Evolutionary conservation across 1,140 invertebrate genomes (phyloP).

Genomic region (Aphis gossypii): DNA sequence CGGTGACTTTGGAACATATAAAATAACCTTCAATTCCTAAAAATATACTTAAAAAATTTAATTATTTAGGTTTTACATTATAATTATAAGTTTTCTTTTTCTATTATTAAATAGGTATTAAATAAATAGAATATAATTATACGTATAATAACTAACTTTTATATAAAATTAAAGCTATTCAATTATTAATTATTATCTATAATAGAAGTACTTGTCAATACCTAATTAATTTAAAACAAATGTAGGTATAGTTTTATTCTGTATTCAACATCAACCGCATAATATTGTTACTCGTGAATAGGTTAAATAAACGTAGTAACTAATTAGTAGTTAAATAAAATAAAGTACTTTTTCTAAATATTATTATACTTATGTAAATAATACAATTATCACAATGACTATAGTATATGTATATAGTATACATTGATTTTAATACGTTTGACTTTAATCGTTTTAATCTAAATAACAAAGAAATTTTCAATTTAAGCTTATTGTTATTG

Average conservation of each 20-base stretch:
- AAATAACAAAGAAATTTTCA: not conserved
- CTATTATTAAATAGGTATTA: not conserved
- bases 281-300: not conserved
- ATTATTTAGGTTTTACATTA: not conserved
- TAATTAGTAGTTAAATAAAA: not conserved
- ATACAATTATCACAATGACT: not conserved
- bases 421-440: not conserved
- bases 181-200: slow-evolving; percentile 20
- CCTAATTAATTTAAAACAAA: not conserved
- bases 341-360: not conserved
- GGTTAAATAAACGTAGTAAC: no score
- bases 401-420: not conserved
- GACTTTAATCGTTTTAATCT: not conserved
- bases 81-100: not conserved
- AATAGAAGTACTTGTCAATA: not conserved
- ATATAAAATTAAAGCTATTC: not conserved
- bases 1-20: not conserved
- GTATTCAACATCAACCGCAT: not conserved
- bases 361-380: not conserved
- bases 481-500: not conserved
- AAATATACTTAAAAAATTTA: not conserved
- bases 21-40: slow-evolving; percentile 25
- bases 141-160: not conserved
- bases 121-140: not conserved
- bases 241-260: not conserved